Percentiles rank a stretch among this genome's conserved stretches.
These are phyloP conservation scores for Podotricha telesiphe DNA, from an alignment of 2,888 invertebrate species.

Conservation along the genomic window DNA sequence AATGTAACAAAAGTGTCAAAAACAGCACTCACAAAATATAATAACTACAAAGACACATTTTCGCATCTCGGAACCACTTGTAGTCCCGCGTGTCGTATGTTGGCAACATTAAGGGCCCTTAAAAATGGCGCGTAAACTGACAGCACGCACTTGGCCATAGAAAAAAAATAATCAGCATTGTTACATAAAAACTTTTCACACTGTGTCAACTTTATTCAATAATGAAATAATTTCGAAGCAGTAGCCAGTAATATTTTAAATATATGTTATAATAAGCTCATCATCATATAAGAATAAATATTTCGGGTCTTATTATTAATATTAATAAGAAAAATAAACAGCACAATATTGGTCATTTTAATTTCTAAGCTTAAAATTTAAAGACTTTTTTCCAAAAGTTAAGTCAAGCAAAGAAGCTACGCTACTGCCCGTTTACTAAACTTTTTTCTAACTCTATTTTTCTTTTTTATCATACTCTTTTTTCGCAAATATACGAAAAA, in stretches of 20 bases:
- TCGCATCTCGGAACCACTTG: slow-evolving; percentile 61
- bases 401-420: too few species aligned
- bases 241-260: not conserved
- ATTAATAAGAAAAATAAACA: too few species aligned
- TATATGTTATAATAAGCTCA: too few species aligned
- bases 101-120: slow-evolving; percentile 72
- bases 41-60: slow-evolving; percentile 45
- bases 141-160: slow-evolving; percentile 47
- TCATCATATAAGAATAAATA: too few species aligned
- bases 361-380: too few species aligned
- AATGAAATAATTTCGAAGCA: not conserved
- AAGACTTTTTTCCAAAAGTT: too few species aligned
- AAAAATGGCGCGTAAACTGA: slow-evolving; percentile 69
- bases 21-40: slow-evolving; percentile 44
- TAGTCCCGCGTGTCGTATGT: slow-evolving; percentile 71
- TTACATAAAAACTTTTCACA: slow-evolving; percentile 1
- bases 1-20: slow-evolving; percentile 41
- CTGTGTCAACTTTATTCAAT: not conserved
- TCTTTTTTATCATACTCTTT: too few species aligned
- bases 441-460: too few species aligned
- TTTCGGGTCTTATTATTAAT: too few species aligned
- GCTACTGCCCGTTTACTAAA: too few species aligned
- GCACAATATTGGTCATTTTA: too few species aligned
- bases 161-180: slow-evolving; percentile 42
- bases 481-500: too few species aligned